Evolutionary conservation across 2,888 invertebrate genomes (phyloP).

Genomic region (Coleophora deauratella): DNA sequence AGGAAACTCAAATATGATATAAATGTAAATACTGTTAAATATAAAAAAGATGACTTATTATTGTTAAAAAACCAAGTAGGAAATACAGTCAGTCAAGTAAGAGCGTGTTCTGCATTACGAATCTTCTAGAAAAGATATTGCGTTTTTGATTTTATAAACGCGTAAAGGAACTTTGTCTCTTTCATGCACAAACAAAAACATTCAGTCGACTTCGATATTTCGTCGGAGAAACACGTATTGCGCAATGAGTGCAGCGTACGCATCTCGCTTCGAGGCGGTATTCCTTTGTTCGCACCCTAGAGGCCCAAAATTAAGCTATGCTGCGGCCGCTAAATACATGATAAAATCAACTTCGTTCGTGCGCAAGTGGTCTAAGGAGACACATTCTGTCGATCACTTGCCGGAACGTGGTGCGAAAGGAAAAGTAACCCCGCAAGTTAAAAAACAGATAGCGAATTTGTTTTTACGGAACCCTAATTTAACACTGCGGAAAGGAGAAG

Average conservation of each 20-base stretch:
- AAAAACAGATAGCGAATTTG: background rate
- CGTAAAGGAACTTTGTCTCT: too few relatives aligned
- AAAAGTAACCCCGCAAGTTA: background rate
- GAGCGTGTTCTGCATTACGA: too few relatives aligned
- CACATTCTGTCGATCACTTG: background rate
- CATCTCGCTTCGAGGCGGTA: background rate
- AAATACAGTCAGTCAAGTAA: too few relatives aligned
- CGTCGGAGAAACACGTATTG: background rate
- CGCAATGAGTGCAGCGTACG: background rate
- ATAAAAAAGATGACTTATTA: too few relatives aligned
- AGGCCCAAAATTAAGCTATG: background rate
- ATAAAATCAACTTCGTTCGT: background rate
- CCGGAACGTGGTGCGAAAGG: background rate
- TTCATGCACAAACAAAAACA: too few relatives aligned
- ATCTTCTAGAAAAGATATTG: too few relatives aligned
- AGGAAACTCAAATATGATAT: too few relatives aligned
- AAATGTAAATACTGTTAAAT: too few relatives aligned
- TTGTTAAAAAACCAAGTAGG: too few relatives aligned
- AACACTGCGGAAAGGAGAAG: background rate
- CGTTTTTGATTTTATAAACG: too few relatives aligned
- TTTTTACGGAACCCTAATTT: background rate
- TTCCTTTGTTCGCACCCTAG: background rate
- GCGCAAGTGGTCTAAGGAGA: background rate
- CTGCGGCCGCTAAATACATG: background rate
- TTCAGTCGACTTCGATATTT: too few relatives aligned